Evolutionary conservation across 2,797 vertebrate species (phyloP).

Genomic region (Gouania willdenowi): DNA sequence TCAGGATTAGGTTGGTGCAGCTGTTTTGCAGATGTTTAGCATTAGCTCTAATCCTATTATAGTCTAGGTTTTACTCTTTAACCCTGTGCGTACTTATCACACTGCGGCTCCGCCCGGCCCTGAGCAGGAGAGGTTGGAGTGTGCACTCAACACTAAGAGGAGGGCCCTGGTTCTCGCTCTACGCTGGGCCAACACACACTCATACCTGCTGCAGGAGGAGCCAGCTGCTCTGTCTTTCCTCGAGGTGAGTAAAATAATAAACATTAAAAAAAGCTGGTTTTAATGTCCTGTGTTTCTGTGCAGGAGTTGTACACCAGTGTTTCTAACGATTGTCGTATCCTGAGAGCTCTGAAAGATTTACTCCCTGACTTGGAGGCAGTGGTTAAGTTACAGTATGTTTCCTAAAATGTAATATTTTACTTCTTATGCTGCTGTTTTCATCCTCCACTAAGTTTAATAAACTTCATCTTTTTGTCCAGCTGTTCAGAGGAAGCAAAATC

Average conservation of each 20-base stretch:
- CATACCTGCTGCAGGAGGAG: conserved; percentile 90
- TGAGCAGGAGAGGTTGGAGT: conserved; percentile 94
- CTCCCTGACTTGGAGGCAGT: conserved; percentile 90
- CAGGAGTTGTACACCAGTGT: conserved; percentile 93
- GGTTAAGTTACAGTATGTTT: conserved; percentile 90
- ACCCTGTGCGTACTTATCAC: conserved; percentile 85
- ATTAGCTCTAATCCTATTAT: too few species aligned
- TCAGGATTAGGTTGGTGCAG: too few species aligned
- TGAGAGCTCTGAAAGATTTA: conserved; percentile 87
- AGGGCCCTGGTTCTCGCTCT: conserved; percentile 85
- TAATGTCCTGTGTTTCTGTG: conserved; percentile 7
- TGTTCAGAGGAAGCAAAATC: conserved; percentile 89
- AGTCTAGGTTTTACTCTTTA: conserved; percentile 82
- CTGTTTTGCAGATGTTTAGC: too few species aligned
- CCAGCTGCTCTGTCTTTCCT: conserved; percentile 87
- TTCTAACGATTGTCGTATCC: conserved; percentile 88
- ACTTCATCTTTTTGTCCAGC: conserved; percentile 33
- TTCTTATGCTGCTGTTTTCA: not conserved
- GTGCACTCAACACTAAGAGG: conserved; percentile 87
- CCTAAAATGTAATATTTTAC: not conserved
- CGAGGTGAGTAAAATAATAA: conserved; percentile 80
- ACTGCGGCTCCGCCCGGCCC: conserved; percentile 88
- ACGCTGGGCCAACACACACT: conserved; percentile 86
- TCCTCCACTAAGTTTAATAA: not conserved
- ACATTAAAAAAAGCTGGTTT: too few species aligned